These are phyloP conservation scores for Osmerus eperlanus DNA, from an alignment of 2,113 vertebrate species.

Conservation along the genomic window DNA sequence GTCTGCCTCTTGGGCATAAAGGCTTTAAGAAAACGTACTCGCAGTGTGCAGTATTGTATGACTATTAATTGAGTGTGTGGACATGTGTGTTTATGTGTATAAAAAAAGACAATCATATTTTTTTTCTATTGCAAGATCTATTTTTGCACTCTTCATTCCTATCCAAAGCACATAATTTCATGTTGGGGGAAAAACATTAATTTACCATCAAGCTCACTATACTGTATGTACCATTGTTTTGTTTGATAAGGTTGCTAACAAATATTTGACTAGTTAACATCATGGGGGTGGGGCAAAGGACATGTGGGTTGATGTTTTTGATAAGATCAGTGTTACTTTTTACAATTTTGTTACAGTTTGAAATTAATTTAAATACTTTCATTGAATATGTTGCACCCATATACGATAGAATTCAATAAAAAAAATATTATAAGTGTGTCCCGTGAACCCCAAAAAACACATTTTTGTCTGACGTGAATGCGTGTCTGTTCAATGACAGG, in stretches of 20 bases:
- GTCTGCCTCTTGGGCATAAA: constrained; percentile 24
- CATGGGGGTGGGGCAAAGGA: background rate
- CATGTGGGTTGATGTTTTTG: background rate
- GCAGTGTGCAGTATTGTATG: constrained; percentile 11
- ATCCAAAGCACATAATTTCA: constrained; percentile 57
- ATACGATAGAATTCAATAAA: constrained; percentile 23
- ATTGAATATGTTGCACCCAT: constrained; percentile 14
- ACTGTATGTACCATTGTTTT: constrained; percentile 10
- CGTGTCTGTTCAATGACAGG: too few species aligned
- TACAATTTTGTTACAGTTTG: constrained; percentile 23
- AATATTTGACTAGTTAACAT: background rate
- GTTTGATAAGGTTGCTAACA: background rate
- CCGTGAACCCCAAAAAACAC: too few species aligned
- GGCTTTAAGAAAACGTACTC: constrained; percentile 50
- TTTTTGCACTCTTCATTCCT: constrained; percentile 67
- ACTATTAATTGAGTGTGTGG: background rate
- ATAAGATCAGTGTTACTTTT: constrained; percentile 33
- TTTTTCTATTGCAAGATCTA: constrained; percentile 66
- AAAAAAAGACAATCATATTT: constrained; percentile 65
- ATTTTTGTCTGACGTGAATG: too few species aligned
- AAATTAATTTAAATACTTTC: constrained; percentile 29
- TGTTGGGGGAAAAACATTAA: constrained; percentile 43
- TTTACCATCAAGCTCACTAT: constrained; percentile 25
- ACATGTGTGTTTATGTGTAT: constrained; percentile 9
- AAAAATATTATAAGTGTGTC: background rate